phyloP scores from a whole-genome alignment of 2,888 invertebrate species.

The Xiphydria camelus region DNA sequence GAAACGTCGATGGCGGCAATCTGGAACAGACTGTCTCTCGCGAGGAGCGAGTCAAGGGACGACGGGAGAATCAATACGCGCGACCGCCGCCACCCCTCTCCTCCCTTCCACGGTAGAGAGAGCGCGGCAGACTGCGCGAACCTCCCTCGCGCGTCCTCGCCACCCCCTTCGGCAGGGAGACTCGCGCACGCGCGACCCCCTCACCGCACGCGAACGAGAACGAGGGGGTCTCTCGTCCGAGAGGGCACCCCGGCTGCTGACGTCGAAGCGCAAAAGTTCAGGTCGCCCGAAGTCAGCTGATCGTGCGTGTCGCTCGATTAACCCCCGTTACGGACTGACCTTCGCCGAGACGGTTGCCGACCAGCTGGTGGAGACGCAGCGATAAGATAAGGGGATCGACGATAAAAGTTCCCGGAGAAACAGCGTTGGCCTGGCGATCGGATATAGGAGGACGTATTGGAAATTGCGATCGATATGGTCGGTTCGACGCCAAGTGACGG shows the following conservation, averaged over 20 bases:
- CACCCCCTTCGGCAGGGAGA: neutral
- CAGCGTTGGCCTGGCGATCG: too few relatives aligned
- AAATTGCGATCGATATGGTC: too few relatives aligned
- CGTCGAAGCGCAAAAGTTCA: neutral
- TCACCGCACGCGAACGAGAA: neutral
- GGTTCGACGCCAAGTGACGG: too few relatives aligned
- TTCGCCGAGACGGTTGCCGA: too few relatives aligned
- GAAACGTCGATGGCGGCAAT: slow-evolving; percentile 20
- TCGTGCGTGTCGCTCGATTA: neutral
- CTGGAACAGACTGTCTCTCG: slow-evolving; percentile 22
- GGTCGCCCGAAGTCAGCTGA: slow-evolving; percentile 1
- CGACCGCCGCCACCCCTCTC: slow-evolving; percentile 41
- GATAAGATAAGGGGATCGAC: too few relatives aligned
- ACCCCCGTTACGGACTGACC: too few relatives aligned
- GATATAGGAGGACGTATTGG: too few relatives aligned
- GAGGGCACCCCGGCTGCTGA: neutral
- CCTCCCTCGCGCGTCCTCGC: slow-evolving; percentile 45
- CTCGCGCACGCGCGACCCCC: neutral
- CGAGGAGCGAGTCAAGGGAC: slow-evolving; percentile 24
- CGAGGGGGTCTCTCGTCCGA: neutral
- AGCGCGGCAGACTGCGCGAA: slow-evolving; percentile 44
- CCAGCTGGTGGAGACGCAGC: too few relatives aligned
- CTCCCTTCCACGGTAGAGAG: too few relatives aligned
- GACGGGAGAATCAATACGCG: slow-evolving; percentile 53
- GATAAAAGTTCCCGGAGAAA: too few relatives aligned